Conservation (phyloP, 2,797 vertebrate species). For the Streptopelia turtur region DNA sequence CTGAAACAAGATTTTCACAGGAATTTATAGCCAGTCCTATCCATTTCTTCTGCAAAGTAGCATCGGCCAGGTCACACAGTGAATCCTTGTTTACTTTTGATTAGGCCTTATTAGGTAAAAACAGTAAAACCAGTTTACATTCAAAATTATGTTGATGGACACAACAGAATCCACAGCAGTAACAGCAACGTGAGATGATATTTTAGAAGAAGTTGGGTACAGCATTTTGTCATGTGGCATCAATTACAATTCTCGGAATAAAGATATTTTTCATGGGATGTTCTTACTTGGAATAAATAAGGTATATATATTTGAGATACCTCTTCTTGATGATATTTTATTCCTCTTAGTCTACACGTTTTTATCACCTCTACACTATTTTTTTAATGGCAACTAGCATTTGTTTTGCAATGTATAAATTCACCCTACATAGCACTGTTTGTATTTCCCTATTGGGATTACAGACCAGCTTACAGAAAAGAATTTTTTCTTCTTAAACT, state of each 20-base stretch:
- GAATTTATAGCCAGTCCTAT: neutral
- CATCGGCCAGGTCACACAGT: neutral
- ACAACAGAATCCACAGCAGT: neutral
- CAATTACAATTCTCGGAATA: neutral
- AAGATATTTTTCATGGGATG: neutral
- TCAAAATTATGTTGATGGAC: neutral
- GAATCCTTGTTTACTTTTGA: neutral
- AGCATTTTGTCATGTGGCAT: neutral
- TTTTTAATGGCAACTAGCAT: neutral
- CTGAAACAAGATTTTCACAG: neutral
- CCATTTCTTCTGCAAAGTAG: neutral
- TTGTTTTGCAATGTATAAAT: neutral
- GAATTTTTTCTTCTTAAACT: neutral
- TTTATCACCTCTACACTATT: neutral
- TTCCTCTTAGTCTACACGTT: neutral
- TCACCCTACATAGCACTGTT: neutral
- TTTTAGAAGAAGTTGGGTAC: neutral
- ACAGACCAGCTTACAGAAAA: neutral
- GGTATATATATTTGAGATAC: neutral
- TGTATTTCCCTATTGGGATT: neutral
- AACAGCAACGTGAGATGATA: neutral
- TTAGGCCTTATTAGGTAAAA: neutral
- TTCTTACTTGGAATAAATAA: neutral
- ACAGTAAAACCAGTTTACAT: neutral
- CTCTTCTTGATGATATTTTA: neutral